Percentiles rank a stretch among this genome's conserved stretches.
phyloP scores from a whole-genome alignment of 1,140 invertebrate species.

The Thaumatotibia leucotreta region DNA sequence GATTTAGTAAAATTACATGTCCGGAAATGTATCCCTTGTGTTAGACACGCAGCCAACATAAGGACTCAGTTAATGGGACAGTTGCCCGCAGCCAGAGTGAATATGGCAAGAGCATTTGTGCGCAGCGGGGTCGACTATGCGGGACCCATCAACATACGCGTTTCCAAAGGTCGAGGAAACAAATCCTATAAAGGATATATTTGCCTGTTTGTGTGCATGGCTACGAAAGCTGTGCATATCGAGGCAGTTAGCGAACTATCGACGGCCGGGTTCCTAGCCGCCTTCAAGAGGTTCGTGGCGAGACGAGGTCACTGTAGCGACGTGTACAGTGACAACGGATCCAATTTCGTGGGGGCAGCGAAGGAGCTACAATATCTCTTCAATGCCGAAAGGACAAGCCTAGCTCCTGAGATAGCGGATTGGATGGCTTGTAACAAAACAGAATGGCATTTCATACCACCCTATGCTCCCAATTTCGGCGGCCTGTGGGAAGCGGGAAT shows the following conservation, averaged over 20 bases:
- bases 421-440: neutral
- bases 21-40: slow-evolving; percentile 18
- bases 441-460: slow-evolving; percentile 18
- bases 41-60: neutral
- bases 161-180: slow-evolving; percentile 15
- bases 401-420: neutral
- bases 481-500: slow-evolving; percentile 41
- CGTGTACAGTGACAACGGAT: slow-evolving; percentile 45
- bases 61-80: slow-evolving; percentile 17
- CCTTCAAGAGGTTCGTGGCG: slow-evolving; percentile 18
- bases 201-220: slow-evolving; percentile 21
- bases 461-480: slow-evolving; percentile 29
- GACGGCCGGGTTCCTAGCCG: slow-evolving; percentile 30
- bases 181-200: slow-evolving; percentile 20
- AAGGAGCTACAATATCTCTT: slow-evolving; percentile 14
- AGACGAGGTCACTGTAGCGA: slow-evolving; percentile 30
- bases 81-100: slow-evolving; percentile 11
- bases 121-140: slow-evolving; percentile 22
- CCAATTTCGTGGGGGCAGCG: slow-evolving; percentile 42
- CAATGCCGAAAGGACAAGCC: neutral
- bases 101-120: slow-evolving; percentile 14
- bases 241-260: slow-evolving; percentile 18
- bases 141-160: slow-evolving; percentile 5
- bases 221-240: slow-evolving; percentile 21
- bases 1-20: slow-evolving; percentile 6